Evolutionary conservation across 2,797 vertebrate genomes (phyloP), one percentile per base, ranked within the genome.

Genomic region (Menidia menidia): DNA sequence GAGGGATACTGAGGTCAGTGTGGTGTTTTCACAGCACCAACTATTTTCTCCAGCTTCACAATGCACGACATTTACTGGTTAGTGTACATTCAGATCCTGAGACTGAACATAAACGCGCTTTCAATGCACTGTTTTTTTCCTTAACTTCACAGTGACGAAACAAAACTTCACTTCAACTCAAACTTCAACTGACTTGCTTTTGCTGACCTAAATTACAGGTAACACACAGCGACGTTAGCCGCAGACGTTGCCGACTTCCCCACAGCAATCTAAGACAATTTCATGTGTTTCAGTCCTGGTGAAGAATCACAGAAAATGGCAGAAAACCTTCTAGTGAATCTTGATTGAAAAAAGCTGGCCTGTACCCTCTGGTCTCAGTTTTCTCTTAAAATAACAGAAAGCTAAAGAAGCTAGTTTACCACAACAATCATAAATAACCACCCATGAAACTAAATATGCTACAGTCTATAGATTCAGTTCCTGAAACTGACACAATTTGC

Each of bases 161-260:
- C 19, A 52, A 19, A 5, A 48, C 1, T 51, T 44, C 39, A 48
- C 4, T 19, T 30, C 50, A 16, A n/a, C 43, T 31, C 25, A 25
- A 9, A 2, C 15, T 19, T 9, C 14, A 2, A 4, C 59, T 16
- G 7, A 39, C 35, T 39, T 51, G 42, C 19, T 19, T 42, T 32
- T 45, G 50, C 19, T 76, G 77, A 78, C 65, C 71, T 64, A 19
- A 80, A 77, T 86, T 66, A 77, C 53, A 62, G 54, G 64, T 43
- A 58, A 80, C 66, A 54, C 14, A 16, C 39, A 51, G 64, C 6
- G 16, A 73, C 60, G 57, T 44, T 70, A 71, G 68, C 51, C 60
- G 41, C 80, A 63, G 66, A 73, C 63, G 43, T 59, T 25, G 44
- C 64, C 50, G 56, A 52, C 64, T 51, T 2, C 1, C 18, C 60